Evolutionary conservation across 1,140 invertebrate species (phyloP), one percentile per base, ranked within the genome.

Genomic region (Phocides pigmalion): DNA sequence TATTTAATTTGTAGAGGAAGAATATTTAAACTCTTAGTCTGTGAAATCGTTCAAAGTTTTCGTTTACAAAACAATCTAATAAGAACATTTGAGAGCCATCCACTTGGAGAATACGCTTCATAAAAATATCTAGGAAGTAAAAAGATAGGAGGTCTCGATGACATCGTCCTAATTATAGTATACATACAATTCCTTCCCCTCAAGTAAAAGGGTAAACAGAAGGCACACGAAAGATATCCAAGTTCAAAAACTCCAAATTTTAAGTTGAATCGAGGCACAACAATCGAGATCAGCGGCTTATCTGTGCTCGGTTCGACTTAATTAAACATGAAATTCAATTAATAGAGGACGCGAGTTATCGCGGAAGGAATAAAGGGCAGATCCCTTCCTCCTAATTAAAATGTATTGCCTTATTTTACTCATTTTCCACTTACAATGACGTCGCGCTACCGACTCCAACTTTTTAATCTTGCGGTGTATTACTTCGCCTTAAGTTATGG

Each of bases 281-380:
- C 76, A 73, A 74, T 74, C 70, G 70, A 83, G 84, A 87, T 87
- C 73, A 75, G 72, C 39, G 70, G 53, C 41, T 87, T 83, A 84
- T 84, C 82, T 75, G 70, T 61, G 76, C 67, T 66, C 68, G 76
- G 76, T 79, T 76, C 68, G 78, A 87, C 70, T 90, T 88, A 90
- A 90, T 90, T 90, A 89, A 90, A 90, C 88, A 90, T 88, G 80
- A 90, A 90, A 90, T 90, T 89, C 88, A 90, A 89, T 90, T 90
- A 90, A 90, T 89, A 89, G 80, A 85, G 78, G 69, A 76, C 74
- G 70, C 80, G 78, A 87, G 83, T 87, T 90, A 90, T 89, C 85
- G 82, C 86, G 77, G 71, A 76, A 81, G 78, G 84, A 89, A 90
- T 90, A 90, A 90, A 87, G 85, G 84, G 80, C 74, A 74, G 77